Percentiles rank a stretch among this genome's conserved stretches.
These are phyloP conservation scores for Recurvirostra avosetta DNA, from an alignment of 2,113 vertebrate genomes.

Conservation along the genomic window DNA sequence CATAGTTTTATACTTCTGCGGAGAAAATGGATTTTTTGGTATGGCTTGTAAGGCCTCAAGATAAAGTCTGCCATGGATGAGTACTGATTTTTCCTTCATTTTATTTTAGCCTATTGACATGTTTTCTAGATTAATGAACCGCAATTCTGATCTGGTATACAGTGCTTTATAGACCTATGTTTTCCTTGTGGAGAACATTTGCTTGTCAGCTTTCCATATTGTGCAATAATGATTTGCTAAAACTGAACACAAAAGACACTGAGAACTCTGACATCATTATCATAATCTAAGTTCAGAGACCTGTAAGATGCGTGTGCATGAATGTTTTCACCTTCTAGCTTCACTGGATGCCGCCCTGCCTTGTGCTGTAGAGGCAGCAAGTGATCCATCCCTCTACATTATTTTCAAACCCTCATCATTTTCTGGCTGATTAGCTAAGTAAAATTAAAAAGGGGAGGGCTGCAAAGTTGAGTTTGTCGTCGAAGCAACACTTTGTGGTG, in stretches of 20 bases:
- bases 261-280: not conserved
- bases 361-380: not conserved
- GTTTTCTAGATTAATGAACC: not conserved
- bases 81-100: not conserved
- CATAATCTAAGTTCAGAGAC: not conserved
- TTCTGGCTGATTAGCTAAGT: not conserved
- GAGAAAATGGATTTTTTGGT: not conserved
- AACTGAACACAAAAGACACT: not conserved
- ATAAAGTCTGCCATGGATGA: not conserved
- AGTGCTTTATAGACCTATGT: not conserved
- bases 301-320: rapidly evolving
- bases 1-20: not conserved
- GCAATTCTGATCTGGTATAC: not conserved
- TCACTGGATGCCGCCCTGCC: rapidly evolving
- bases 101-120: not conserved
- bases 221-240: not conserved
- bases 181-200: not conserved
- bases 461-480: not conserved
- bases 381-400: not conserved
- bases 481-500: not conserved
- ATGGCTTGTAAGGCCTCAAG: not conserved
- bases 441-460: not conserved
- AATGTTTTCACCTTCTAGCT: not conserved
- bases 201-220: not conserved
- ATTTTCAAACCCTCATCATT: not conserved